A percentile compares a stretch with the other conserved stretches of the same genome.
Evolutionary conservation across 2,888 invertebrate genomes (phyloP).

Genomic region (Temnothorax ravouxi): DNA sequence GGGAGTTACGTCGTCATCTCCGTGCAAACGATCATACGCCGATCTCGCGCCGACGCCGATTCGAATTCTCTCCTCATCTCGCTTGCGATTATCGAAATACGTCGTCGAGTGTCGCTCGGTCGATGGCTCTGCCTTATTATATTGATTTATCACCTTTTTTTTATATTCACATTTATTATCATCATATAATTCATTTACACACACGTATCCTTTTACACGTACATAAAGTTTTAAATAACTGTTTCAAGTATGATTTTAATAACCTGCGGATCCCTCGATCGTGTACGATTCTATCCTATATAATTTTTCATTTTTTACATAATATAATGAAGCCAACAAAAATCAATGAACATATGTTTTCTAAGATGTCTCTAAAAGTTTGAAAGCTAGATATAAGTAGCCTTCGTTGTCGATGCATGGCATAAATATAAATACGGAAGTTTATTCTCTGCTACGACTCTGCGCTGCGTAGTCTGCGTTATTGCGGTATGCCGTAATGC

Average conservation of each 20-base stretch:
- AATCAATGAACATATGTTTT: neutral
- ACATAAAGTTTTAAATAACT: neutral
- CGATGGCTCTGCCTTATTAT: conserved; percentile 76
- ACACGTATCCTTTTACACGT: neutral
- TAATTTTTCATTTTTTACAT: neutral
- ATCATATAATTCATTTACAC: neutral
- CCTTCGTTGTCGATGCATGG: too few species aligned
- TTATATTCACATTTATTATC: neutral
- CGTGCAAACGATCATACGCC: conserved; percentile 79
- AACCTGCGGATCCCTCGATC: neutral
- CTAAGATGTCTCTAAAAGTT: neutral
- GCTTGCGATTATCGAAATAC: conserved; percentile 76
- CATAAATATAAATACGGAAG: neutral
- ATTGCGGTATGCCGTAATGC: neutral
- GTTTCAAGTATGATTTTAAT: neutral
- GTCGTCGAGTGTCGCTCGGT: conserved; percentile 75
- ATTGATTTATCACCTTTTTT: conserved; percentile 62
- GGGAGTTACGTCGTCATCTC: conserved; percentile 73
- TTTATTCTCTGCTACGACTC: neutral
- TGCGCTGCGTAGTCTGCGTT: neutral
- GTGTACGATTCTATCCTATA: neutral
- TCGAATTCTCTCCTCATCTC: conserved; percentile 37
- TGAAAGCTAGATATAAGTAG: neutral
- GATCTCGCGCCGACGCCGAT: conserved; percentile 57
- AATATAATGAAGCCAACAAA: neutral